Percentiles rank a stretch among this genome's conserved stretches.
phyloP scores from a whole-genome alignment of 2,888 invertebrate genomes.

The Acanthopleura granulata region DNA sequence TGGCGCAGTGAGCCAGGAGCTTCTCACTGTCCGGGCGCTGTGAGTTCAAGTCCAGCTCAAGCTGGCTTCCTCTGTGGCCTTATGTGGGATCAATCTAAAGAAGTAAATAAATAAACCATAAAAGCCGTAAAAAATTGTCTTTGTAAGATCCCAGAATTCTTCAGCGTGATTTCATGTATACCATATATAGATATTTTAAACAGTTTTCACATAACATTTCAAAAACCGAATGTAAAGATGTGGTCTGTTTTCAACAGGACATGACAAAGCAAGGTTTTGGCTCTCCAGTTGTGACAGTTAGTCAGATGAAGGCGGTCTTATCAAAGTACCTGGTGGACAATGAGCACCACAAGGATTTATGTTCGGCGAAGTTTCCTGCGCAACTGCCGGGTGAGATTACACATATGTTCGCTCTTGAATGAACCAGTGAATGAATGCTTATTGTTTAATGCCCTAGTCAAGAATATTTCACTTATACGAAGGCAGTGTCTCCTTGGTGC shows the following conservation, averaged over 20 bases:
- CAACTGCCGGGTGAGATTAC: not conserved
- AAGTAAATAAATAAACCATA: no score
- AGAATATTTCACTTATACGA: no score
- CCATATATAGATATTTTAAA: not conserved
- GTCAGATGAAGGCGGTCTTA: not conserved
- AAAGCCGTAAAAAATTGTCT: no score
- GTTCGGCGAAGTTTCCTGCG: not conserved
- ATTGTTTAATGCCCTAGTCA: not conserved
- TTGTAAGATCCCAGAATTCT: no score
- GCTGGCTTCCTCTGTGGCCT: no score
- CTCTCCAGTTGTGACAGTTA: not conserved
- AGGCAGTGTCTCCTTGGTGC: no score
- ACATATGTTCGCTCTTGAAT: not conserved
- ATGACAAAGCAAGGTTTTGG: constrained; percentile 4
- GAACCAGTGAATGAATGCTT: not conserved
- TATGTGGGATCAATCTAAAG: no score
- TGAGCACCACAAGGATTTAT: not conserved
- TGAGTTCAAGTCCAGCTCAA: no score
- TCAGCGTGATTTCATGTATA: no score
- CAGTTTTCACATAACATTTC: not conserved
- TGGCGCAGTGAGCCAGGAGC: no score
- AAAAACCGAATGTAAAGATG: not conserved
- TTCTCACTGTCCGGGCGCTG: no score
- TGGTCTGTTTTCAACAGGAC: not conserved
- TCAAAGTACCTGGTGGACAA: constrained; percentile 5